Evolutionary conservation across 1,140 invertebrate genomes (phyloP).

Genomic region (Lasaia peninsularis): DNA sequence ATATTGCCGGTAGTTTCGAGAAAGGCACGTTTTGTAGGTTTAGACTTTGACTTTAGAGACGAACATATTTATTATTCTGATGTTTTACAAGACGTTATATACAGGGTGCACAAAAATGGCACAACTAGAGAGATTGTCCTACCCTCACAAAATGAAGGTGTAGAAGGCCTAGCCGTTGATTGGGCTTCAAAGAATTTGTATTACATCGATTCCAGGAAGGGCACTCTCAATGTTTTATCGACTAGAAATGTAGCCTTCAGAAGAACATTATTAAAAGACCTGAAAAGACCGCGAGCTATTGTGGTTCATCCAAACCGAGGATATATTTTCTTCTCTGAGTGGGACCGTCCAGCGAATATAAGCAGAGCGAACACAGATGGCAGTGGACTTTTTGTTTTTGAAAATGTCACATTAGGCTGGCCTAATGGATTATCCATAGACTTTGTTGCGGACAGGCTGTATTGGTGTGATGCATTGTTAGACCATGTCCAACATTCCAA

Average conservation of each 20-base stretch:
- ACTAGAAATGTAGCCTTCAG: constrained; percentile 90
- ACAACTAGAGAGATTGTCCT: constrained; percentile 94
- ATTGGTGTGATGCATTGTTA: constrained; percentile 96
- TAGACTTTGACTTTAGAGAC: constrained; percentile 96
- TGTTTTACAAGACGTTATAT: constrained; percentile 97
- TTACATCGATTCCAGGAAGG: constrained; percentile 97
- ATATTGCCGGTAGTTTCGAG: constrained; percentile 94
- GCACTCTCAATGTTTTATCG: constrained; percentile 95
- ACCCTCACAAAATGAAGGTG: constrained; percentile 97
- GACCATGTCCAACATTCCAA: constrained; percentile 98
- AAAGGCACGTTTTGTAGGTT: constrained; percentile 95
- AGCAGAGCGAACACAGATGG: constrained; percentile 94
- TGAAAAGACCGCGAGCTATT: constrained; percentile 95
- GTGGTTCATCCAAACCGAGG: constrained; percentile 97
- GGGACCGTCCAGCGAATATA: constrained; percentile 97
- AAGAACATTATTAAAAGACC: constrained; percentile 90
- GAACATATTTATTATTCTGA: constrained; percentile 98
- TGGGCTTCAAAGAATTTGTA: constrained; percentile 98
- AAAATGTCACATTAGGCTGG: constrained; percentile 95
- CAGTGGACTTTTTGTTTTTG: constrained; percentile 90
- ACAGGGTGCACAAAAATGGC: constrained; percentile 92
- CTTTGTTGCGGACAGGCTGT: constrained; percentile 90
- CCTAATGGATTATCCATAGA: constrained; percentile 97
- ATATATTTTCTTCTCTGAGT: constrained; percentile 96
- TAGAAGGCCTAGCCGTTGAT: constrained; percentile 97